phyloP scores from a whole-genome alignment of 2,113 vertebrate genomes.

The Chaetura pelagica region DNA sequence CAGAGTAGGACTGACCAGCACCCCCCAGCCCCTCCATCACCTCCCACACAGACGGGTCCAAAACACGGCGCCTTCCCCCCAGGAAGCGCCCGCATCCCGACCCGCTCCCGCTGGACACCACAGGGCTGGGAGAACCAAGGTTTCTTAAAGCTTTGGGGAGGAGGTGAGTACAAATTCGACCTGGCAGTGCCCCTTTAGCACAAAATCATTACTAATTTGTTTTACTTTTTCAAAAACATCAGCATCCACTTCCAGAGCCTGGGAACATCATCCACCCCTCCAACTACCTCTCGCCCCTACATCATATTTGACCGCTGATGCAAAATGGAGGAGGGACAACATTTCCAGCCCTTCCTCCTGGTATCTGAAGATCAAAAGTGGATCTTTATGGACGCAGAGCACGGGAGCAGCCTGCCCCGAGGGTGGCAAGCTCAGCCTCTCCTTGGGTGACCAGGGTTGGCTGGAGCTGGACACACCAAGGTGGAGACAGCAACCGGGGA shows the following conservation, averaged over 20 bases:
- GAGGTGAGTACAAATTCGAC: not conserved
- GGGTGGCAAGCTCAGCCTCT: not conserved
- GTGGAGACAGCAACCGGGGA: not conserved
- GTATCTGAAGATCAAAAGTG: not conserved
- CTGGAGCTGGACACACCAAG: not conserved
- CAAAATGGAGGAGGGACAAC: not conserved
- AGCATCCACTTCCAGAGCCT: not conserved
- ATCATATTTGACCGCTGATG: not conserved
- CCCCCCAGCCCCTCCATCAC: not conserved
- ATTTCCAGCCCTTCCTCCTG: not conserved
- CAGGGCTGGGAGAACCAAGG: not conserved
- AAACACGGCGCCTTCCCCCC: accelerated
- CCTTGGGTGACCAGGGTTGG: not conserved
- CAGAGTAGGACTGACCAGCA: not conserved
- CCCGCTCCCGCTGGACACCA: no score
- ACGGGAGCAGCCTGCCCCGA: not conserved
- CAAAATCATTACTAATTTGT: no score
- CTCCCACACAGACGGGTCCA: not conserved
- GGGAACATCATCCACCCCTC: not conserved
- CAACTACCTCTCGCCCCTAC: not conserved
- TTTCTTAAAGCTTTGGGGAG: not conserved
- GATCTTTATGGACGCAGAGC: not conserved
- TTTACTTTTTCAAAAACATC: not conserved
- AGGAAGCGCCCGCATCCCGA: accelerated
- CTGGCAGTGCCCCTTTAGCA: not conserved